These are phyloP conservation scores for Coelogynopora nodosa DNA, from an alignment of 2,888 invertebrate genomes.

Conservation along the genomic window DNA sequence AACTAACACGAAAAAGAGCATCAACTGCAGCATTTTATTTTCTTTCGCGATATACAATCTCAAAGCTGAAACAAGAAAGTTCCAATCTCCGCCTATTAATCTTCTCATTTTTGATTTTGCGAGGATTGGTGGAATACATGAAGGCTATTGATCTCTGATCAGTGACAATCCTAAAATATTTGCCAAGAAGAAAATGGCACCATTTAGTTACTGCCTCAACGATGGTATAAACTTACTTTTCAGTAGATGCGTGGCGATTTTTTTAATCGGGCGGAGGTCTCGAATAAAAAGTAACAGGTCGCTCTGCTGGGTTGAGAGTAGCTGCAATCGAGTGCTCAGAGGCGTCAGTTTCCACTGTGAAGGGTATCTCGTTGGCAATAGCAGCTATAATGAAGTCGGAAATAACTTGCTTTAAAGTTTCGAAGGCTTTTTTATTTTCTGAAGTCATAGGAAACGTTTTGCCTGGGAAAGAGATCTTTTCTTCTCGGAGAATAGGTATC, in stretches of 20 bases:
- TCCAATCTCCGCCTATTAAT: constrained; percentile 48
- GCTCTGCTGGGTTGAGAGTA: constrained; percentile 41
- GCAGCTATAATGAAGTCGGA: too few relatives aligned
- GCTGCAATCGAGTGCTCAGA: neutral
- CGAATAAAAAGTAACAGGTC: constrained; percentile 42
- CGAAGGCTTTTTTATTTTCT: too few relatives aligned
- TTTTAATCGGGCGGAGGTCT: constrained; percentile 1
- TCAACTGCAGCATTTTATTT: constrained; percentile 46
- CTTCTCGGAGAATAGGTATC: too few relatives aligned
- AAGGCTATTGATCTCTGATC: constrained; percentile 47
- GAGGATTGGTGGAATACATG: constrained; percentile 45
- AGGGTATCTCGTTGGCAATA: too few relatives aligned
- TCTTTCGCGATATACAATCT: constrained; percentile 47
- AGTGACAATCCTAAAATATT: constrained; percentile 48
- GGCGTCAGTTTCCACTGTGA: too few relatives aligned
- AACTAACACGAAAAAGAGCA: constrained; percentile 43
- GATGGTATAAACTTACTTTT: constrained; percentile 47
- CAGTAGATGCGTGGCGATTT: constrained; percentile 39
- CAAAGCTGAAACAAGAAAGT: constrained; percentile 46
- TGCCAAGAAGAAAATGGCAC: too few relatives aligned
- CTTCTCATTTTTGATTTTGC: constrained; percentile 50
- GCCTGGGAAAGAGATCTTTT: too few relatives aligned
- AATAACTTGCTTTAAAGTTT: too few relatives aligned
- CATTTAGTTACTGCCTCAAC: too few relatives aligned
- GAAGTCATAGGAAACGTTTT: too few relatives aligned